A percentile compares a stretch with the other conserved stretches of the same genome.
Conservation (phyloP, 2,888 invertebrate species). For the Thecocarcelia acutangulata region DNA sequence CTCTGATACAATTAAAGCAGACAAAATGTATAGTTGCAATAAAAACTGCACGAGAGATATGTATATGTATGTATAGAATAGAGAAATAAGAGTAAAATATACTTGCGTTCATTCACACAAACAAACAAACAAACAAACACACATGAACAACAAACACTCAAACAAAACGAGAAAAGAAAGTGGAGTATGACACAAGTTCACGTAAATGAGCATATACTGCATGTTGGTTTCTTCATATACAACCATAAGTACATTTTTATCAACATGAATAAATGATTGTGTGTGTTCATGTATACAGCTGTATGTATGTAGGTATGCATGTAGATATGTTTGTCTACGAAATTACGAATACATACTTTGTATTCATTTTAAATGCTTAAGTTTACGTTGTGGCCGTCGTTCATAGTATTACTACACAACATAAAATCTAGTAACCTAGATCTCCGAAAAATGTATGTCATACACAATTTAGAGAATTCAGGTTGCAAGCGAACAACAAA, state of each 20-base stretch:
- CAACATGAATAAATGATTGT: neutral
- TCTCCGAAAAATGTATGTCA: slow-evolving; percentile 65
- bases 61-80: neutral
- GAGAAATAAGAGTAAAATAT: neutral
- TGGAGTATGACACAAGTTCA: slow-evolving; percentile 69
- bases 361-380: slow-evolving; percentile 17
- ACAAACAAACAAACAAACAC: slow-evolving; percentile 12
- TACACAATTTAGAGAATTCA: slow-evolving; percentile 68
- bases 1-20: slow-evolving; percentile 3
- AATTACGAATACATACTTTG: slow-evolving; percentile 11
- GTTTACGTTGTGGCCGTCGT: slow-evolving; percentile 46
- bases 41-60: slow-evolving; percentile 1
- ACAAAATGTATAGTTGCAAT: slow-evolving; percentile 6
- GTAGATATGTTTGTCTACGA: neutral
- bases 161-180: slow-evolving; percentile 56
- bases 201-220: slow-evolving; percentile 66
- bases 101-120: slow-evolving; percentile 12
- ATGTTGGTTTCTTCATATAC: slow-evolving; percentile 43
- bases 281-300: neutral
- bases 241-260: neutral
- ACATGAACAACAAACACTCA: slow-evolving; percentile 1
- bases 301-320: neutral
- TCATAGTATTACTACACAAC: slow-evolving; percentile 61
- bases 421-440: slow-evolving; percentile 67
- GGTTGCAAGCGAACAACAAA: slow-evolving; percentile 62